Percentiles rank a stretch among this genome's conserved stretches.
Conservation (phyloP, 2,888 invertebrate species). For the Cataglyphis livida region DNA sequence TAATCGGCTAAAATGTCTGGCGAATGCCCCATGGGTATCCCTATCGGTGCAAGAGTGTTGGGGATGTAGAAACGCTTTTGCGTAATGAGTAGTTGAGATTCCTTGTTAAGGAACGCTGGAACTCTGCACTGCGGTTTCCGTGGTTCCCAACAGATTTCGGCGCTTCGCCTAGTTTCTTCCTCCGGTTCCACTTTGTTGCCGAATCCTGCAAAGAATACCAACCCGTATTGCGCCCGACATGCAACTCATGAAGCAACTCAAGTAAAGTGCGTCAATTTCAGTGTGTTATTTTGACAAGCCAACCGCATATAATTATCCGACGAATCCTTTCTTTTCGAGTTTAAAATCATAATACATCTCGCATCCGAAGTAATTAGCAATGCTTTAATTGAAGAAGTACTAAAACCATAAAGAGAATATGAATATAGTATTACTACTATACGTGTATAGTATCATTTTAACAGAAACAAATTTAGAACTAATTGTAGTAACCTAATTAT, state of each 20-base stretch:
- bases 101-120: conserved; percentile 75
- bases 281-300: not conserved
- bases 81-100: conserved; percentile 77
- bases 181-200: conserved; percentile 38
- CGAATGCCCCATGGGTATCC: conserved; percentile 65
- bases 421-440: not conserved
- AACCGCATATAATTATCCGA: not conserved
- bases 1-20: conserved; percentile 70
- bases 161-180: conserved; percentile 74
- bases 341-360: conserved; percentile 12
- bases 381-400: not conserved
- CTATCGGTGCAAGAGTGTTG: conserved; percentile 51
- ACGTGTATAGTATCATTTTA: not conserved
- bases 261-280: conserved; percentile 11
- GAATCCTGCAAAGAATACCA: conserved; percentile 20
- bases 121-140: conserved; percentile 77
- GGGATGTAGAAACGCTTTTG: conserved; percentile 69
- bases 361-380: not conserved
- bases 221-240: conserved; percentile 9
- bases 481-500: no score
- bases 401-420: not conserved
- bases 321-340: conserved; percentile 2
- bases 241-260: no score
- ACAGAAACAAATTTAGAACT: not conserved
- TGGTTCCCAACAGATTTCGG: conserved; percentile 76